phyloP scores from a whole-genome alignment of 2,797 vertebrate species.

The Astyanax mexicanus region DNA sequence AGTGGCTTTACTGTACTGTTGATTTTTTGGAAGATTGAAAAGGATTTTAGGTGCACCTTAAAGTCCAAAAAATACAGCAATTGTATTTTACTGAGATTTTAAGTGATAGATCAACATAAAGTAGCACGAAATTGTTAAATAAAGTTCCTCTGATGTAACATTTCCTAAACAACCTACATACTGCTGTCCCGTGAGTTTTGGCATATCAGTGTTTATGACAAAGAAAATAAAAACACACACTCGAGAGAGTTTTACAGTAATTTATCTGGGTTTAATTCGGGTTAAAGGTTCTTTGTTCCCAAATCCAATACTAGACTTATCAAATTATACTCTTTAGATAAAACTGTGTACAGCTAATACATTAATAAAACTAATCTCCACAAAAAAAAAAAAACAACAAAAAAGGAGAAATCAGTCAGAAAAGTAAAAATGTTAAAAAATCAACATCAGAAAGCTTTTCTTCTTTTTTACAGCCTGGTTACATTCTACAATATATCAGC shows the following conservation, averaged over 20 bases:
- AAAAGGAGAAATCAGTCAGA: constrained; percentile 7
- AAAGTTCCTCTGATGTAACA: too few relatives aligned
- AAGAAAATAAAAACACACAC: background rate
- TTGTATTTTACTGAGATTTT: too few relatives aligned
- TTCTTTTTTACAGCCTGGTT: constrained; percentile 20
- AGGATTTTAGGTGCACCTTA: too few relatives aligned
- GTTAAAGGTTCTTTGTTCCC: background rate
- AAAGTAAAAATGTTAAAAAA: background rate
- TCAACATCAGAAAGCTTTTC: too few relatives aligned
- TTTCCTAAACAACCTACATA: too few relatives aligned
- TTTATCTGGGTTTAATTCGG: constrained; percentile 34
- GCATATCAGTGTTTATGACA: too few relatives aligned
- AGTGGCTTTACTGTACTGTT: too few relatives aligned
- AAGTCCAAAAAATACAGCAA: too few relatives aligned
- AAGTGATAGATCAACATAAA: too few relatives aligned
- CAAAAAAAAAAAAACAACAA: background rate
- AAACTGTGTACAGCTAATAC: background rate
- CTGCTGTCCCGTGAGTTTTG: too few relatives aligned
- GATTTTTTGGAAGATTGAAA: too few relatives aligned
- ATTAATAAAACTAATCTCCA: background rate
- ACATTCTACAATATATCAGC: background rate
- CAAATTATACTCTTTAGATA: background rate
- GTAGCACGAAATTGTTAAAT: too few relatives aligned
- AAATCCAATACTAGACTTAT: constrained; percentile 1
- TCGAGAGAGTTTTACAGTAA: background rate